phyloP scores from a whole-genome alignment of 2,797 vertebrate species.

The Hypotaenidia okinawae region DNA sequence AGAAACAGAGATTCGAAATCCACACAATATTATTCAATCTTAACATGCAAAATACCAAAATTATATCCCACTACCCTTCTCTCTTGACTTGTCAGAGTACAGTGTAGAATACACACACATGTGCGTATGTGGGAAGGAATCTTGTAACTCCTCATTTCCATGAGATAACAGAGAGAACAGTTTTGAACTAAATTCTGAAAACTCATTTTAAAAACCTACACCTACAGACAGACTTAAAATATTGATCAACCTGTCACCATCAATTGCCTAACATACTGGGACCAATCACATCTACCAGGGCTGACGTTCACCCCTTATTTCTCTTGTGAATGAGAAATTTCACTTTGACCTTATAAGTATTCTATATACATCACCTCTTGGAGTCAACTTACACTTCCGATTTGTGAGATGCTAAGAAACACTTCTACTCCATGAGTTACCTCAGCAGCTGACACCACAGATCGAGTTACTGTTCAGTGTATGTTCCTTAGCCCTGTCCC shows the following conservation, averaged over 20 bases:
- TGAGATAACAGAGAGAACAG: not conserved
- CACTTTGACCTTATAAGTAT: not conserved
- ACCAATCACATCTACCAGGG: not conserved
- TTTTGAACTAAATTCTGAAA: not conserved
- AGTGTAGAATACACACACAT: not conserved
- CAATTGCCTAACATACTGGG: not conserved
- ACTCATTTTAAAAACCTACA: not conserved
- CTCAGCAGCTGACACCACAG: conserved; percentile 13
- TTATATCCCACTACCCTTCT: not conserved
- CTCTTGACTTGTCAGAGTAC: not conserved
- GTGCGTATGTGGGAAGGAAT: not conserved
- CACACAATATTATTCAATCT: not conserved
- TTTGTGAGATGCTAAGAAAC: not conserved
- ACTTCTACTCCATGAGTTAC: not conserved
- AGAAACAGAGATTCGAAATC: not conserved
- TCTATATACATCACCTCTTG: not conserved
- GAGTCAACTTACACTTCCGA: conserved; percentile 21
- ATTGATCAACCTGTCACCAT: not conserved
- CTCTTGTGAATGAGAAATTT: not conserved
- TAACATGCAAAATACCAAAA: not conserved
- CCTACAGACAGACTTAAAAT: not conserved
- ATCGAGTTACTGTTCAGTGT: not conserved
- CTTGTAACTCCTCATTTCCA: not conserved
- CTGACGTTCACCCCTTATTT: not conserved
- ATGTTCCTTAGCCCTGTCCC: not conserved